A percentile compares a stretch with the other conserved stretches of the same genome.
phyloP scores from a whole-genome alignment of 1,140 invertebrate genomes.

The Holcopasites calliopsidis region DNA sequence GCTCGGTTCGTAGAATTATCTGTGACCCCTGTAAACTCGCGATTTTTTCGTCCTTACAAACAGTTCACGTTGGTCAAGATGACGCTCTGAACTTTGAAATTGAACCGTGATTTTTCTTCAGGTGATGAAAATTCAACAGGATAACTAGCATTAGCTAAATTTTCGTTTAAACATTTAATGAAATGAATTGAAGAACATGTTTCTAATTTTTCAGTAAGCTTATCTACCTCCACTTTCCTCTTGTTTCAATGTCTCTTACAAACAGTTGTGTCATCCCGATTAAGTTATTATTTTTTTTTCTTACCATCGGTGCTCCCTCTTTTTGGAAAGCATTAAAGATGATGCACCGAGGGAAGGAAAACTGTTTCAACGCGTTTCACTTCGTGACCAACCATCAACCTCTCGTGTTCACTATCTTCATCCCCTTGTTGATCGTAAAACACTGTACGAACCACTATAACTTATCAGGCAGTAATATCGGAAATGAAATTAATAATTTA shows the following conservation, averaged over 20 bases:
- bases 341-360: slow-evolving; percentile 8
- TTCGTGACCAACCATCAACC: neutral
- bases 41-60: neutral
- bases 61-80: neutral
- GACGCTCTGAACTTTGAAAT: slow-evolving; percentile 24
- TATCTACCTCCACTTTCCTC: no score
- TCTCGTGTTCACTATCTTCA: slow-evolving; percentile 15
- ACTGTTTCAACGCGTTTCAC: neutral
- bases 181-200: no score
- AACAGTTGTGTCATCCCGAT: no score
- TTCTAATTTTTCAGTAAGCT: no score
- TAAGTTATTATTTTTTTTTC: slow-evolving; percentile 7
- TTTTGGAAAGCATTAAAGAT: neutral
- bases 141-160: no score
- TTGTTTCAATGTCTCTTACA: neutral
- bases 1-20: slow-evolving; percentile 10
- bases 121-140: neutral
- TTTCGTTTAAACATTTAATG: no score
- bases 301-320: neutral
- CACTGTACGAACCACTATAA: slow-evolving; percentile 3
- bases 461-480: slow-evolving; percentile 13
- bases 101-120: neutral
- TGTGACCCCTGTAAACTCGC: slow-evolving; percentile 13
- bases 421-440: slow-evolving; percentile 3
- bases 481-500: slow-evolving; percentile 21